phyloP scores from a whole-genome alignment of 2,113 vertebrate species.

The Calypte anna region DNA sequence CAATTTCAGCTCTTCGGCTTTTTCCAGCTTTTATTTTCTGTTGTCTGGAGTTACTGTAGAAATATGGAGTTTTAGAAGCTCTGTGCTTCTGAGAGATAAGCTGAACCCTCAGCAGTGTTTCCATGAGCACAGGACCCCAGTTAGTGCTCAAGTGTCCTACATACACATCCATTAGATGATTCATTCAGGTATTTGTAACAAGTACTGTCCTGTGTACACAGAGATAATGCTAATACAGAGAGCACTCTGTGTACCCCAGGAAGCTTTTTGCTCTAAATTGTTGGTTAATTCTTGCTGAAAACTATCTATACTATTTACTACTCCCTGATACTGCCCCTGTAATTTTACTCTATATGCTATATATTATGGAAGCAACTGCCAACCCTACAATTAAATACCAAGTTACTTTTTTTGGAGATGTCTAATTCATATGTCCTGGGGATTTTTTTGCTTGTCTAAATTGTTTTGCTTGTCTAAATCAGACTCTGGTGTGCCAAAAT shows the following conservation, averaged over 20 bases:
- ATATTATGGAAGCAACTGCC: not conserved
- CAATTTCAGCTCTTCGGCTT: not conserved
- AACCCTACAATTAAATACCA: conserved; percentile 1
- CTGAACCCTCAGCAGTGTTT: not conserved
- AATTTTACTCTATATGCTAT: not conserved
- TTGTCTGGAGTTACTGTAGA: not conserved
- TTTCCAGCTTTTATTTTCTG: not conserved
- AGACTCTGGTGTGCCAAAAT: not conserved
- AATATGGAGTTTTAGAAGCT: not conserved
- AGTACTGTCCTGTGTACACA: conserved; percentile 13
- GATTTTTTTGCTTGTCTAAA: not conserved
- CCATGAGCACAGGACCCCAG: not conserved
- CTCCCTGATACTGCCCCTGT: not conserved
- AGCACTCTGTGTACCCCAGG: not conserved
- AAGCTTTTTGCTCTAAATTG: conserved; percentile 17
- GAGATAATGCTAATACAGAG: conserved; percentile 39
- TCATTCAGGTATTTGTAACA: not conserved
- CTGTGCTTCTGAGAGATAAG: conserved; percentile 51
- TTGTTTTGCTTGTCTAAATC: not conserved
- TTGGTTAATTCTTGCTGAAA: conserved; percentile 23
- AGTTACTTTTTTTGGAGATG: not conserved
- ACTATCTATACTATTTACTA: not conserved
- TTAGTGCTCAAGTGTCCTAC: not conserved
- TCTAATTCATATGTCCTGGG: not conserved
- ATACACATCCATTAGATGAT: conserved; percentile 26